Base-by-base conservation (phyloP, 1,140 invertebrate genomes). In the Zaprionus africanus region DNA sequence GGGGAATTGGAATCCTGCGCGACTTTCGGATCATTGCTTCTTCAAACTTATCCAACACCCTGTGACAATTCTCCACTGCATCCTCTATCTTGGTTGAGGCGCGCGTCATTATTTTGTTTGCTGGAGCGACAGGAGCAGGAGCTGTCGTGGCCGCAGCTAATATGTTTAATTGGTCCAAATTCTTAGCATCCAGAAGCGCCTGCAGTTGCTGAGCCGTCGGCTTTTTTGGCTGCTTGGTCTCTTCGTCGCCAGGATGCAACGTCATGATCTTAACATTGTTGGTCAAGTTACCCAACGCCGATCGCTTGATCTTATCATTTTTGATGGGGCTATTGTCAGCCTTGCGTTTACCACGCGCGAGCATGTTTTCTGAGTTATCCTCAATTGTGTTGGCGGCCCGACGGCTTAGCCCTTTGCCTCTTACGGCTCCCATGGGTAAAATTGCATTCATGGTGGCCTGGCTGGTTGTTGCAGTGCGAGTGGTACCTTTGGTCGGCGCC, bases 221-320 rank as follows among this genome's bases (percentile, higher is more conserved):
- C 62, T 81, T 92, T 56, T 82, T 90, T 17, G 76, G 43, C 59
- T 72, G 60, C 54, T 91, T 86, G 31, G 62, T 58, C 11, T 79
- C 76, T 26, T 87, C 79, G 15, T 81, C 81, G 6, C 72, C 73
- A 34, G 82, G 73, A 79, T 91, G 81, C 76, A 85, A 57, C 49
- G 76, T 85, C 76, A 86, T 84, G 62, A 80, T 71, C 77, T 92
- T 92, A 6, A 92, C 82, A 66, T 92, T 95, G 93, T 96, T 96
- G 7, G 95, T 96, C 26, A 96, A 93, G 81, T 96, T 96, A 69
- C 95, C 95, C 78, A 96, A 93, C 1, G 95, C 95, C 43, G 94
- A 94, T 76, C 95, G 92, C 76, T 95, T 96, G 38, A 92, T 81
- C 63, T 92, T 92, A 13, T 93, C 92, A 69, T 93, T 93, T n/a